Evolutionary conservation across 2,113 vertebrate genomes (phyloP), one percentile per base, ranked within the genome.

Genomic region (Cavia aperea): DNA sequence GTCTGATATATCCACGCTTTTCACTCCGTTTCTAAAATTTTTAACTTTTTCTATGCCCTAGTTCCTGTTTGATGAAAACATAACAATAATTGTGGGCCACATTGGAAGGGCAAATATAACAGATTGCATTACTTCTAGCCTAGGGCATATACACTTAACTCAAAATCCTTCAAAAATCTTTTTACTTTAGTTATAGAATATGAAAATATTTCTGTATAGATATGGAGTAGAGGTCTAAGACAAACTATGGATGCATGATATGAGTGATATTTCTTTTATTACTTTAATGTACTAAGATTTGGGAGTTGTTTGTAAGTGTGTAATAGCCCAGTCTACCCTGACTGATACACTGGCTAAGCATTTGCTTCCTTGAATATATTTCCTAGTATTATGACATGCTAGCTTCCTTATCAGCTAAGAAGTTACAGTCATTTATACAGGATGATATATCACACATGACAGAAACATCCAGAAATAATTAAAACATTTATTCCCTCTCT

Each of bases 391-490:
- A 39, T 66, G 21, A 21, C 68, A 90, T 82, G 51, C 33, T 93
- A 75, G 46, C 29, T 68, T 86, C 51, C 73, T 86, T 26, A 90
- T 82, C 33, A 90, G 31, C 39, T 63, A 49, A 88, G 5, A 65
- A 58, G 21, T 43, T 43, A 24, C 39, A 43, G 4, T 26, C 21
- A 43, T 73, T 43, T 26, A 73, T 4, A 43, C 24, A 43, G 89
- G 43, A 81, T 65, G 62, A 68, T 7, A 63, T 54, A 63, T 54
- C 72, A 88, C 31, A 93, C 54, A 85, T 86, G n/a, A 66, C 39
- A 73, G 88, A 86, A 89, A 73, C 43, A 75, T 31, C 11, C 16
- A 66, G 23, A 89, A 92, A 86, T 43, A 90, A 89, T 83, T 88
- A 60, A 93, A 90, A n/a, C 66, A 46, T 4, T 62, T 88, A 75